Conservation (phyloP, 2,797 vertebrate species). For the Lerista edwardsae region DNA sequence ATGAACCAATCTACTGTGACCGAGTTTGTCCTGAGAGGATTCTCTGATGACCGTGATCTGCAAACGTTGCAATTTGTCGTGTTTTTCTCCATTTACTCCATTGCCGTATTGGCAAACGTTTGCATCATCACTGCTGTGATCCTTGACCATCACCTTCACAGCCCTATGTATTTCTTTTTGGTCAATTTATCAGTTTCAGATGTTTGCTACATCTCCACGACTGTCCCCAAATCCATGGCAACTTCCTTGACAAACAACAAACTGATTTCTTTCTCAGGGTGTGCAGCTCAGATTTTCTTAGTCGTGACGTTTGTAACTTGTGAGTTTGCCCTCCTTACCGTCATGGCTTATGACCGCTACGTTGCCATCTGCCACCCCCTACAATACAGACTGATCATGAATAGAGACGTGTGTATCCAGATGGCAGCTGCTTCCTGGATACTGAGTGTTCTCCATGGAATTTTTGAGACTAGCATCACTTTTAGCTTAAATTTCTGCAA, state of each 20-base stretch:
- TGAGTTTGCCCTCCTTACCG: neutral
- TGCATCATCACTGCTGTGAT: neutral
- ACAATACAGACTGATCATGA: conserved; percentile 52
- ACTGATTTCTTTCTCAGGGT: too few species aligned
- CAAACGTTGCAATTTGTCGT: neutral
- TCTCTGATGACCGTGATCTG: neutral
- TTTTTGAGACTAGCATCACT: too few species aligned
- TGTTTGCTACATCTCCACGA: conserved; percentile 52
- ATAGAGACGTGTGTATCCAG: conserved; percentile 7
- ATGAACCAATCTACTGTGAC: neutral
- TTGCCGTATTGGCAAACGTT: neutral
- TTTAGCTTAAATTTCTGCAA: too few species aligned
- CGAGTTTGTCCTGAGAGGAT: neutral
- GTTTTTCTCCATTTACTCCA: neutral
- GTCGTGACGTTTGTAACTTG: too few species aligned
- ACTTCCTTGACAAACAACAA: too few species aligned
- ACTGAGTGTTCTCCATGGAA: too few species aligned
- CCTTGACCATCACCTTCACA: conserved; percentile 37
- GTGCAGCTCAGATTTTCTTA: too few species aligned
- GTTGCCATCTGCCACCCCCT: conserved; percentile 64
- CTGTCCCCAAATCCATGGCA: conserved; percentile 38
- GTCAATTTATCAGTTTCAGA: conserved; percentile 63
- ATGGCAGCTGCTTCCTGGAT: conserved; percentile 54
- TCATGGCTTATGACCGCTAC: conserved; percentile 62
- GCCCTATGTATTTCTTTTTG: conserved; percentile 64